Evolutionary conservation across 1,140 invertebrate genomes (phyloP).

Genomic region (Leptoteleia sp.): DNA sequence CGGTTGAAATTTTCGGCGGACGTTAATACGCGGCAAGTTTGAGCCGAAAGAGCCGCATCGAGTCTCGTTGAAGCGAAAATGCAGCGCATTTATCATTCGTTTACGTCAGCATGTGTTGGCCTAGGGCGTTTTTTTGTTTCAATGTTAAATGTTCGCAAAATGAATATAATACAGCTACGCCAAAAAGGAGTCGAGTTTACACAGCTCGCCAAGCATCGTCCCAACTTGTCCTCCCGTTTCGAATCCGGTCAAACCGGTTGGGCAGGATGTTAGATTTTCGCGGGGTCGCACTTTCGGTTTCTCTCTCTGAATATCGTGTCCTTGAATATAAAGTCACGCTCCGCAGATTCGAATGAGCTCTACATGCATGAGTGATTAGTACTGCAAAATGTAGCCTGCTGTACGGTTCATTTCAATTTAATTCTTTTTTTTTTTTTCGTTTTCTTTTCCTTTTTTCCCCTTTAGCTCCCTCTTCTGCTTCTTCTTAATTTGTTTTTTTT

Average conservation of each 20-base stretch:
- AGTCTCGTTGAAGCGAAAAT: too few species aligned
- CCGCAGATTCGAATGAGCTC: conserved; percentile 68
- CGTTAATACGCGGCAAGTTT: too few species aligned
- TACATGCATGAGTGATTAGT: conserved; percentile 68
- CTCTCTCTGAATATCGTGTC: conserved; percentile 78
- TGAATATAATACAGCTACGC: conserved; percentile 70
- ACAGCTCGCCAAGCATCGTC: conserved; percentile 74
- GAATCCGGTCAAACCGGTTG: conserved; percentile 82
- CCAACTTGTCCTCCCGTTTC: conserved; percentile 70
- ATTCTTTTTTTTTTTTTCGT: conserved; percentile 12
- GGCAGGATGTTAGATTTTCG: conserved; percentile 82
- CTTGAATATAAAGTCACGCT: conserved; percentile 76
- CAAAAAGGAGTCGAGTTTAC: conserved; percentile 78
- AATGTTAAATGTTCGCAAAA: conserved; percentile 67
- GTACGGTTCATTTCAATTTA: conserved; percentile 65
- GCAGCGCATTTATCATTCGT: too few species aligned
- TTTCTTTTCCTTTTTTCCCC: too few species aligned
- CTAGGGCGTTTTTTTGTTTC: too few species aligned
- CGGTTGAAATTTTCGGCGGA: too few species aligned
- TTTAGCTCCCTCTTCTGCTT: too few species aligned
- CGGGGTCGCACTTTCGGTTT: conserved; percentile 82
- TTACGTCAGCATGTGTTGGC: too few species aligned
- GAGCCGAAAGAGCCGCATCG: too few species aligned
- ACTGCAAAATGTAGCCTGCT: conserved; percentile 65
- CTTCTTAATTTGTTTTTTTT: conserved; percentile 1